Conservation (phyloP, 2,797 vertebrate genomes). For the Squalus acanthias region DNA sequence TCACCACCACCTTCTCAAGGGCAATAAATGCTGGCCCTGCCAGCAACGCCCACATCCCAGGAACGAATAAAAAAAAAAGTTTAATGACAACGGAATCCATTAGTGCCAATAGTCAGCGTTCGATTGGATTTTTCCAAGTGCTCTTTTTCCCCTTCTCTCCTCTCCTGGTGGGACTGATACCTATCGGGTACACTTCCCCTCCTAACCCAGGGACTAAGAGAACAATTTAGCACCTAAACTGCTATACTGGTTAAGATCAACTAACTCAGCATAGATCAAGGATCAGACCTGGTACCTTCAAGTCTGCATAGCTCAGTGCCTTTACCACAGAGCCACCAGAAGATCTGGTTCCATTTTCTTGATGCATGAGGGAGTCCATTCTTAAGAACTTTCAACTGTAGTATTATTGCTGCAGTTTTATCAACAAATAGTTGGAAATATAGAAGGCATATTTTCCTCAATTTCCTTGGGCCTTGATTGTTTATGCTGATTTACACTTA, state of each 20-base stretch:
- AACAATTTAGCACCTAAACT: background rate
- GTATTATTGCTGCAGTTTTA: background rate
- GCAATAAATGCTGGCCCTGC: no score
- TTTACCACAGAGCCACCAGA: background rate
- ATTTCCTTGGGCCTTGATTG: background rate
- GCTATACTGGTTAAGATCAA: background rate
- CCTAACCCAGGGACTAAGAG: background rate
- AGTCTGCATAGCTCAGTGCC: background rate
- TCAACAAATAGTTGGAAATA: background rate
- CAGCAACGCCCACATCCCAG: no score
- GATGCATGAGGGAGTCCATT: background rate
- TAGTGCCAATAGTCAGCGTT: background rate
- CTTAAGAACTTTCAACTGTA: background rate
- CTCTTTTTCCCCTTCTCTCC: no score
- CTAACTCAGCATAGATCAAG: background rate
- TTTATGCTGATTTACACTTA: background rate
- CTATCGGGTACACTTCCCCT: background rate
- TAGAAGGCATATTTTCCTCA: background rate
- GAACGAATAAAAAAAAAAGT: background rate
- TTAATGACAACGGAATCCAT: background rate
- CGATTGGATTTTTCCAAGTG: background rate
- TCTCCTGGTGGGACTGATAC: no score
- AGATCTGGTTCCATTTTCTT: background rate
- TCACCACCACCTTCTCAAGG: no score
- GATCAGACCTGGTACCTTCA: background rate